Evolutionary conservation across 2,113 vertebrate genomes (phyloP), one percentile per base, ranked within the genome.

Genomic region (Gobius niger): DNA sequence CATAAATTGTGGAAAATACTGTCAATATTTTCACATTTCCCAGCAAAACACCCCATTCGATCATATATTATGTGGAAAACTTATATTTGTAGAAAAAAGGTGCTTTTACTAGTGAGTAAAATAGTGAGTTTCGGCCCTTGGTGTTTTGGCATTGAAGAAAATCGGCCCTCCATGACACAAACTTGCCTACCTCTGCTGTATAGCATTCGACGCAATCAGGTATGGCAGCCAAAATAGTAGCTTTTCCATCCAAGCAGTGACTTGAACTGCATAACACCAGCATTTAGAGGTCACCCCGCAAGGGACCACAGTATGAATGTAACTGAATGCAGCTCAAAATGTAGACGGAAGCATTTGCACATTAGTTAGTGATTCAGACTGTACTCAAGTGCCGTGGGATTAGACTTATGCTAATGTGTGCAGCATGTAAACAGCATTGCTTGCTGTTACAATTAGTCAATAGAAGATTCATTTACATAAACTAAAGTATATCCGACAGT

Each of bases 401-500:
- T 60, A 60, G 57, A n/a, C 7, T 42, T 60, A 60, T 60, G 57
- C 57, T 60, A 60, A 60, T 44, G 57, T 9, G n/a, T 5, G 14
- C 40, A n/a, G 57, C 57, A 42, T 60, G 57, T 60, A 60, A 60
- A n/a, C 40, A 44, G 10, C 40, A 60, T 60, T n/a, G 57, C 40
- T 41, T 40, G 57, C 57, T 44, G 57, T 41, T 60, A 60, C 57
- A 60, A 60, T 60, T 60, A 60, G 57, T n/a, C 40, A 60, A 60
- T 60, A 42, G 40, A 42, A 60, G 41, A 12, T 44, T 60, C 8
- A 44, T 60, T 60, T 60, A 15, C 57, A 60, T 60, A 44, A 44
- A 60, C 40, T 44, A 60, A 60, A 42, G 24, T 34, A 60, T 14
- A 42, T 60, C 57, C 40, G 57, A 60, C 57, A 41, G 40, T 44